These are phyloP conservation scores for Paramisgurnus dabryanus DNA, from an alignment of 2,113 vertebrate genomes.

Conservation along the genomic window DNA sequence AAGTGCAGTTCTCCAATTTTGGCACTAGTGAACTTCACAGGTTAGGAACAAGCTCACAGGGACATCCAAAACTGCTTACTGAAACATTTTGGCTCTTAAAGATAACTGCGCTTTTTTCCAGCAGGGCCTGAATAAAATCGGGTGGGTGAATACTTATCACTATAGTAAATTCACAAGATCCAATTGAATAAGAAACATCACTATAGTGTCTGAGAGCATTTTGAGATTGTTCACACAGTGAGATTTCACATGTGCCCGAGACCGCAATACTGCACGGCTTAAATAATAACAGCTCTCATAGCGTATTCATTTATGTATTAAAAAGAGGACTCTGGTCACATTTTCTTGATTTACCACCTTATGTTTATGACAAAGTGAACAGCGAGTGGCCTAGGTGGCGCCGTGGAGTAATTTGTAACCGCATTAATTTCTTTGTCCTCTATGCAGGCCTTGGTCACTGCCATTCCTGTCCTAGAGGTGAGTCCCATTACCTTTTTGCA, in stretches of 20 bases:
- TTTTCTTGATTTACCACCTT: constrained; percentile 77
- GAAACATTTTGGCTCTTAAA: constrained; percentile 77
- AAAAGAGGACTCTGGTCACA: constrained; percentile 71
- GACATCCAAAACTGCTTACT: constrained; percentile 80
- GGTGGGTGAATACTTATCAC: constrained; percentile 62
- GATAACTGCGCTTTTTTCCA: constrained; percentile 69
- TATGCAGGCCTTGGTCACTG: constrained; percentile 76
- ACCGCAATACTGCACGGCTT: constrained; percentile 67
- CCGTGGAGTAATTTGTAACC: constrained; percentile 81
- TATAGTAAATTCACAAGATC: too few species aligned
- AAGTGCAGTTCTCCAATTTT: constrained; percentile 75
- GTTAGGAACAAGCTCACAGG: constrained; percentile 72
- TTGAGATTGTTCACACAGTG: constrained; percentile 49
- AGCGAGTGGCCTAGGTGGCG: constrained; percentile 76
- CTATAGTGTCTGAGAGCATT: constrained; percentile 61
- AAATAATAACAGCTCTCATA: constrained; percentile 79
- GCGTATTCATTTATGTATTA: constrained; percentile 82
- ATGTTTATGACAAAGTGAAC: constrained; percentile 75
- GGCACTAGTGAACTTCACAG: constrained; percentile 76
- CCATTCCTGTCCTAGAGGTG: constrained; percentile 78
- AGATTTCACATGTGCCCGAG: constrained; percentile 66
- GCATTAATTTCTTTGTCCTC: constrained; percentile 78
- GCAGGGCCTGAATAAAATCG: constrained; percentile 68
- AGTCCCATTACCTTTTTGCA: constrained; percentile 75
- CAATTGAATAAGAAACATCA: constrained; percentile 63